These are phyloP conservation scores for Tetraneura akinire DNA, from an alignment of 1,140 invertebrate genomes.

Conservation along the genomic window DNA sequence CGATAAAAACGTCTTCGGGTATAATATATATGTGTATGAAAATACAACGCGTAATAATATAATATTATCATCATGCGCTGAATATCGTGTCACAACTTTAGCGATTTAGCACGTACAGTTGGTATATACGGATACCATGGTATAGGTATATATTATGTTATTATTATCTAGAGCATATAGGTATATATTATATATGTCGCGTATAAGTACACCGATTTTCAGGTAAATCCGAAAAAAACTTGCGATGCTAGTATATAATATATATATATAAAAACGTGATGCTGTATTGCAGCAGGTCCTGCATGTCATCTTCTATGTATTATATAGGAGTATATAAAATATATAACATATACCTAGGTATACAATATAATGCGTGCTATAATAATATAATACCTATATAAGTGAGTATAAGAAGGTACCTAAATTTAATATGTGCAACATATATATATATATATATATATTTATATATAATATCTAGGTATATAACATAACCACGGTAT, in stretches of 20 bases:
- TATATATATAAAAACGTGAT: not conserved
- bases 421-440: too few species aligned
- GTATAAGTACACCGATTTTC: conserved; percentile 14
- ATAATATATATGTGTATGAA: too few species aligned
- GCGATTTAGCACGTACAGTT: not conserved
- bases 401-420: too few species aligned
- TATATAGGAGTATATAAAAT: too few species aligned
- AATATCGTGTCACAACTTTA: not conserved
- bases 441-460: not conserved
- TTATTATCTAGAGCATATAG: too few species aligned
- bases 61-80: not conserved
- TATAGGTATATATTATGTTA: too few species aligned
- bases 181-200: too few species aligned
- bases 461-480: not conserved
- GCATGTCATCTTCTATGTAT: not conserved
- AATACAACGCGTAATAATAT: too few species aligned
- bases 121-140: not conserved
- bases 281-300: not conserved
- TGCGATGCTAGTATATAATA: not conserved
- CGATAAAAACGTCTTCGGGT: too few species aligned
- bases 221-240: conserved; percentile 2
- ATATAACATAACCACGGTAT: not conserved
- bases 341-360: too few species aligned
- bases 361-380: too few species aligned
- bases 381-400: too few species aligned